Evolutionary conservation across 1,140 invertebrate genomes (phyloP).

Genomic region (Paramacrobiotus metropolitanus): DNA sequence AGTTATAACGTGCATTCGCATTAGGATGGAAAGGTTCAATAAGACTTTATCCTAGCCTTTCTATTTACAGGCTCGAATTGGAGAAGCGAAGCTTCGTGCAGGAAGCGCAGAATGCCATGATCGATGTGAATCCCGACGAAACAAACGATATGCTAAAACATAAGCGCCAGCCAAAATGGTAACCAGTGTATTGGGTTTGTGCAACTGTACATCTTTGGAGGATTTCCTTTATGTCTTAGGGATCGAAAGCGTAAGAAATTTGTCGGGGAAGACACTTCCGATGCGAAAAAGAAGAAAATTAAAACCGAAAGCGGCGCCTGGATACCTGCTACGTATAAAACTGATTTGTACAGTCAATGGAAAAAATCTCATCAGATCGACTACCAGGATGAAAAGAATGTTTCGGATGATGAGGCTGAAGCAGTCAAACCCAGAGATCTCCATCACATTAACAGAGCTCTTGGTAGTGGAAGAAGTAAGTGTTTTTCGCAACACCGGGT

Average conservation of each 20-base stretch:
- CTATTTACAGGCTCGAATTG: slow-evolving; percentile 31
- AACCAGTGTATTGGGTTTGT: too few relatives aligned
- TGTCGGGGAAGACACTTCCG: slow-evolving; percentile 32
- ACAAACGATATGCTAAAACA: slow-evolving; percentile 34
- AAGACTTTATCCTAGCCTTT: too few relatives aligned
- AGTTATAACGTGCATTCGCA: too few relatives aligned
- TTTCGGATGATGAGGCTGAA: slow-evolving; percentile 34
- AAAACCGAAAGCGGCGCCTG: slow-evolving; percentile 76
- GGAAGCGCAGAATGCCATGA: slow-evolving; percentile 40
- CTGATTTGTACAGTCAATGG: slow-evolving; percentile 41
- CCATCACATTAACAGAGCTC: slow-evolving; percentile 10
- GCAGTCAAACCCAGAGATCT: slow-evolving; percentile 16
- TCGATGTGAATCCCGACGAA: slow-evolving; percentile 58
- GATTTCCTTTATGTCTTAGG: slow-evolving; percentile 23
- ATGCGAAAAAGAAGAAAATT: slow-evolving; percentile 48
- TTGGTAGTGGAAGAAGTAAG: slow-evolving; percentile 10
- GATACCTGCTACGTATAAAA: slow-evolving; percentile 80
- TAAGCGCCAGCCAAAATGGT: slow-evolving; percentile 38
- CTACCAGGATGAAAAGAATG: slow-evolving; percentile 35
- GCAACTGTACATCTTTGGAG: background rate
- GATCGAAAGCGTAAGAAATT: slow-evolving; percentile 79
- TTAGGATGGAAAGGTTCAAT: too few relatives aligned
- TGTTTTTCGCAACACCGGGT: background rate
- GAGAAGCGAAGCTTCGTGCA: slow-evolving; percentile 42
- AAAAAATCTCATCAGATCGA: slow-evolving; percentile 59